Conservation (phyloP, 64 coral and sea anemone species). For the Astreopora myriophthalma region DNA sequence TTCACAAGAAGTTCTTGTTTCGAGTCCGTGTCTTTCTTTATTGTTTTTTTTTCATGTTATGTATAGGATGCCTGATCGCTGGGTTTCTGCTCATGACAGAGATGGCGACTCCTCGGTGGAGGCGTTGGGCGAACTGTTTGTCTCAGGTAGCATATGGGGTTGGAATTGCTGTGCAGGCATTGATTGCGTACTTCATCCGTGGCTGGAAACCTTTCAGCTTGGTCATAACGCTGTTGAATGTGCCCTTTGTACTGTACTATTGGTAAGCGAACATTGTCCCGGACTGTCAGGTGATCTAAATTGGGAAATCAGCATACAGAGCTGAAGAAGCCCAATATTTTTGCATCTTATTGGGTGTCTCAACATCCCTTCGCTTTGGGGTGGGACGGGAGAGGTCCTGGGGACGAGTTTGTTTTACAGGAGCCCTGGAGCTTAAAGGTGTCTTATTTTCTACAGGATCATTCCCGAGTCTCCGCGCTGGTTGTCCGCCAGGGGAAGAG, state of each 20-base stretch:
- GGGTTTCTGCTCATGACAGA: constrained; percentile 90
- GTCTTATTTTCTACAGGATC: constrained; percentile 39
- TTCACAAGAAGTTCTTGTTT: too few relatives aligned
- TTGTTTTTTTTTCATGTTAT: too few relatives aligned
- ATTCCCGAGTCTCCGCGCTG: constrained; percentile 95
- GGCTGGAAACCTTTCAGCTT: constrained; percentile 92
- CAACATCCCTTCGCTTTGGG: too few relatives aligned
- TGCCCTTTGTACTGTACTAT: constrained; percentile 80
- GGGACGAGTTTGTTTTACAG: too few relatives aligned
- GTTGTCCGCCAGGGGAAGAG: constrained; percentile 87
- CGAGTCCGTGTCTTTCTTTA: too few relatives aligned
- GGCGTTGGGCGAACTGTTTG: constrained; percentile 84
- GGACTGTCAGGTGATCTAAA: too few relatives aligned
- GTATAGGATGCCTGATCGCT: constrained; percentile 81
- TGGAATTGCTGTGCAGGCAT: constrained; percentile 85
- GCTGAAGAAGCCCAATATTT: too few relatives aligned
- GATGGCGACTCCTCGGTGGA: constrained; percentile 77
- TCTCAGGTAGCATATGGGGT: constrained; percentile 84
- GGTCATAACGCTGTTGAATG: constrained; percentile 80
- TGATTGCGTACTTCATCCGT: constrained; percentile 79
- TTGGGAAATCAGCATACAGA: too few relatives aligned
- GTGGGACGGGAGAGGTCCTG: too few relatives aligned
- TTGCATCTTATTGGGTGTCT: too few relatives aligned
- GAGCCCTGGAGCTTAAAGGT: too few relatives aligned
- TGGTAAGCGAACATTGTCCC: constrained; percentile 57